Percentiles rank a stretch among this genome's conserved stretches.
These are phyloP conservation scores for Hapalemur alaotrensis DNA, from an alignment of 2,797 vertebrate species.

Conservation along the genomic window DNA sequence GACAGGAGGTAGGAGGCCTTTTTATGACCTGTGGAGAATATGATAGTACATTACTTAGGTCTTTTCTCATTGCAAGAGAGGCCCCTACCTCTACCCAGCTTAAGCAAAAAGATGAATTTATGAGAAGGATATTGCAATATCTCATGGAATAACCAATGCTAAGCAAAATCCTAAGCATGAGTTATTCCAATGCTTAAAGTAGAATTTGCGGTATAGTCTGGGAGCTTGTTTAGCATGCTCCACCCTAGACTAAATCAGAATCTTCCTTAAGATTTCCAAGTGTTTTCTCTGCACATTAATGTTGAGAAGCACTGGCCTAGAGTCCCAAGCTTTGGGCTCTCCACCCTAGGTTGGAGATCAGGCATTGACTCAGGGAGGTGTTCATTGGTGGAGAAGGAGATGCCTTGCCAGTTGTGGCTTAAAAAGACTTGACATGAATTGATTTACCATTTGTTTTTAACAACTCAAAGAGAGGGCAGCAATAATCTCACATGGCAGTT, in stretches of 20 bases:
- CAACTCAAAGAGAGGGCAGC: background rate
- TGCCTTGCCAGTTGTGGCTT: background rate
- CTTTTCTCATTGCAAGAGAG: background rate
- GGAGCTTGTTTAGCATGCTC: background rate
- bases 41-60: background rate
- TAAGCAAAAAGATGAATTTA: background rate
- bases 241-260: background rate
- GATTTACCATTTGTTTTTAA: slow-evolving; percentile 6
- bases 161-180: background rate
- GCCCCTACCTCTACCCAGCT: background rate
- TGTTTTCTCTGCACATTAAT: background rate
- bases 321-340: background rate
- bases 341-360: background rate
- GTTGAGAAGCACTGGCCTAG: background rate
- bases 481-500: background rate
- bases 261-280: background rate
- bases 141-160: background rate
- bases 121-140: background rate
- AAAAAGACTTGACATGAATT: background rate
- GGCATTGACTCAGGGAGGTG: background rate
- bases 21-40: background rate
- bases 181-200: background rate
- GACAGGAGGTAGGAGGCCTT: slow-evolving; percentile 77
- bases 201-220: background rate
- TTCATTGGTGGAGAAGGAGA: background rate